Base-by-base conservation (phyloP, 2,797 vertebrate species). In the Parauchenoglanis punctatus region DNA sequence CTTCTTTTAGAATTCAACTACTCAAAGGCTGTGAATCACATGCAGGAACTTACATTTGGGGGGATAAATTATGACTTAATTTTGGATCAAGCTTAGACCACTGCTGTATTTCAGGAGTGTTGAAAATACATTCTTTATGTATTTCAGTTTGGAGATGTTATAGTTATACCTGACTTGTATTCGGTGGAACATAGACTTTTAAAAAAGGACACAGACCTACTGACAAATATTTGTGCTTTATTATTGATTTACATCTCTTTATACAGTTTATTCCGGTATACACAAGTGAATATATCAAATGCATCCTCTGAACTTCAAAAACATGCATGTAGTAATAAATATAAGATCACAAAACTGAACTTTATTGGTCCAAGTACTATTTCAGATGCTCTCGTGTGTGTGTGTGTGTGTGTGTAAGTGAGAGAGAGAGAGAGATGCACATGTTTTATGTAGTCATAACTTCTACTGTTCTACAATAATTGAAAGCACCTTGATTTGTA, bases 151-250 rank as follows among this genome's bases (percentile, higher is more conserved):
- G 11, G n/a, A n/a, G 11, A 80, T 3, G 28, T 81, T 81, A 23
- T 13, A 81, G 35, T 44, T 13, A 23, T 31, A 56, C 1, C 17
- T 56, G 56, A 23, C 4, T 81, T 61, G 58, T 40, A 81, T 81
- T 40, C 20, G 13, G 31, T 80, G 58, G 25, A 81, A 65, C 3
- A 81, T 17, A 35, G 12, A 8, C 18, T 23, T 49, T 2, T 4
- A 7, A 73, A 73, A 75, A 17, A 65, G 13, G 10, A 84, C 49
- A 76, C 49, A 80, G 35, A 73, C 35, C 35, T 20, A 63, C 7
- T 86, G 77, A 52, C 78, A 87, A 81, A 87, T 73, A 59, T 77
- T 87, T 89, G 84, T 85, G 86, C 86, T 88, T 91, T 89, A 88
- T 85, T 88, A 83, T 58, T 87, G 56, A 84, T 46, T 76, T 82